Evolutionary conservation across 2,797 vertebrate genomes (phyloP), one percentile per base, ranked within the genome.

Genomic region (Pipistrellus pygmaeus): DNA sequence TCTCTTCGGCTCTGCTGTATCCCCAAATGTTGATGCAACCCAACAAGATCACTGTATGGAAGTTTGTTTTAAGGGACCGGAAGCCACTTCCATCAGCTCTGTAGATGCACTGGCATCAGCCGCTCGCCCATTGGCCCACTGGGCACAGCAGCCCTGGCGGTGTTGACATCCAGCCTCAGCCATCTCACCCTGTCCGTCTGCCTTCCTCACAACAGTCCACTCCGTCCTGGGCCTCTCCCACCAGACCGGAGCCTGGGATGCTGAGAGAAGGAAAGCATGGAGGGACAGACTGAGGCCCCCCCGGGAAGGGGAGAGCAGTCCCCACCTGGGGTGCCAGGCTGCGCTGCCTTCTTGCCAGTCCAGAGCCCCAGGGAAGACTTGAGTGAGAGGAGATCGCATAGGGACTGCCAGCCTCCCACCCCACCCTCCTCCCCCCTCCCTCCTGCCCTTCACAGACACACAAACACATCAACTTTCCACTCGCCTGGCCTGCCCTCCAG

Each of bases 381-480:
- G 76, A n/a, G 71, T 27, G 72, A 69, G 53, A 38, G 0, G 6
- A 57, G 72, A 60, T 27, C 14, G 38, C 48, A 0, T 0, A 27
- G 46, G 23, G 60, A 48, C 68, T 4, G 35, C 14, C 62, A 5
- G 87, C 30, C n/a, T 53, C 80, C 64, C 71, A 27, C 76, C 64
- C 75, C 27, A 1, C 8, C 3, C 9, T 15, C 2, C 7, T 11
- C 7, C 27, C 12, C 14, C 1, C 46, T 13, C 1, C 76, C 21
- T 14, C 55, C 23, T 5, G 6, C 48, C 11, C 14, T 25, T 78
- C 88, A 85, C 90, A 88, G 17, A 41, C 14, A 75, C 38, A 82
- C 88, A 87, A 90, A 89, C 20, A 41, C 14, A 75, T 95, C 97
- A 94, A 96, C 89, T 98, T 98, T 97, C 96, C 95, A 85, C 95